Evolutionary conservation across 2,797 vertebrate genomes (phyloP).

Genomic region (Poliocrania exsul): DNA sequence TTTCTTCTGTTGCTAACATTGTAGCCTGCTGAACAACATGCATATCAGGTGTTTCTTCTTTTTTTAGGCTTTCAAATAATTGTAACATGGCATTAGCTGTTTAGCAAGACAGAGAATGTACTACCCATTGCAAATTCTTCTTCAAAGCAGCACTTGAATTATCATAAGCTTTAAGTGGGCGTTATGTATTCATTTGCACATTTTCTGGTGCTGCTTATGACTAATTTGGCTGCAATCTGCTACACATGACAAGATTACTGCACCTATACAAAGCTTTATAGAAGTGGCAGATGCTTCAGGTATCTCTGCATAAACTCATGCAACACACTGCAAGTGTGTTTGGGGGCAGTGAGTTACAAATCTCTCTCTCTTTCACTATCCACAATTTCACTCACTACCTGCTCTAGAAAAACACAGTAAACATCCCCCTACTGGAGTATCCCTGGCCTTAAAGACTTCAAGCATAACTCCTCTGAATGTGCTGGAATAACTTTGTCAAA

Average conservation of each 20-base stretch:
- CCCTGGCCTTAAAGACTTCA: background rate
- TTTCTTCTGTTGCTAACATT: background rate
- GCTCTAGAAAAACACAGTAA: background rate
- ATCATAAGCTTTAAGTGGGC: background rate
- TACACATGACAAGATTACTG: background rate
- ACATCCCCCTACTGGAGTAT: background rate
- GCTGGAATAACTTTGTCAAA: background rate
- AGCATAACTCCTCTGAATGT: accelerated
- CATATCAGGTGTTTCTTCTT: background rate
- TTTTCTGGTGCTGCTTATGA: slow-evolving; percentile 28
- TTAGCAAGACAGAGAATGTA: background rate
- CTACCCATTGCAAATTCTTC: background rate
- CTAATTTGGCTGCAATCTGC: slow-evolving; percentile 10
- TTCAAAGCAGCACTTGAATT: slow-evolving; percentile 12
- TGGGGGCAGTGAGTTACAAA: background rate
- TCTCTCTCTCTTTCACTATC: background rate
- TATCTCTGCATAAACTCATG: background rate
- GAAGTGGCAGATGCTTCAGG: background rate
- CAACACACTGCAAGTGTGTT: background rate
- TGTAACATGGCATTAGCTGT: background rate
- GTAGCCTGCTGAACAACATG: background rate
- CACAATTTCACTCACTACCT: background rate
- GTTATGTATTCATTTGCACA: slow-evolving; percentile 46
- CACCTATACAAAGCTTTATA: background rate
- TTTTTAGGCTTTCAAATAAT: background rate